Conservation (phyloP, 2,113 vertebrate genomes). For the Crotophaga sulcirostris region DNA sequence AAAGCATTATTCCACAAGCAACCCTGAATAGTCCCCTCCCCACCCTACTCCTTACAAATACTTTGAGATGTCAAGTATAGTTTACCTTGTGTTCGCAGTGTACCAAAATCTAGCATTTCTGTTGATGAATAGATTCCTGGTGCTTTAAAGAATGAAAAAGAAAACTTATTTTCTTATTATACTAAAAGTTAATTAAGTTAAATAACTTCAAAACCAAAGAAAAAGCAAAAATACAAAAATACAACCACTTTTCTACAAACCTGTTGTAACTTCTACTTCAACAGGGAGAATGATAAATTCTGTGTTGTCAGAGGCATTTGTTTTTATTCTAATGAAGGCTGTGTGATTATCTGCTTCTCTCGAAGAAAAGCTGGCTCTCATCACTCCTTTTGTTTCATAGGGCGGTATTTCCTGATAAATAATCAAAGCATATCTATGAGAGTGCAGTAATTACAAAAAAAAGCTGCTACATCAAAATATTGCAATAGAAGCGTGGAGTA, state of each 20-base stretch:
- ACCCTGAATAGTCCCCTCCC: background rate
- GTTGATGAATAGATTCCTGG: slow-evolving; percentile 87
- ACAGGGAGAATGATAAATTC: slow-evolving; percentile 97
- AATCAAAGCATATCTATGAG: slow-evolving; percentile 1
- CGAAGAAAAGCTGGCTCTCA: slow-evolving; percentile 98
- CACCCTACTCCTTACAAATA: background rate
- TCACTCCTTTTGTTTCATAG: slow-evolving; percentile 98
- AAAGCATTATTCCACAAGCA: background rate
- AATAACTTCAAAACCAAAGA: background rate
- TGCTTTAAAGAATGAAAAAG: slow-evolving; percentile 50
- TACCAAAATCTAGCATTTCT: slow-evolving; percentile 99
- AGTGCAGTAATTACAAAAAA: background rate
- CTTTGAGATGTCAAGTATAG: background rate
- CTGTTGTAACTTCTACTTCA: slow-evolving; percentile 97
- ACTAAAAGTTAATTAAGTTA: background rate
- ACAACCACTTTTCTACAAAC: slow-evolving; percentile 66
- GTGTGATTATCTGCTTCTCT: slow-evolving; percentile 98
- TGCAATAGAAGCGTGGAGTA: background rate
- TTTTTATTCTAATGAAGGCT: slow-evolving; percentile 97
- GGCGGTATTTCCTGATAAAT: slow-evolving; percentile 92
- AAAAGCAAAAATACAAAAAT: background rate
- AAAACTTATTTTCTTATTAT: background rate
- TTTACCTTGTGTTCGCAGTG: slow-evolving; percentile 92
- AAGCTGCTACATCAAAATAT: background rate
- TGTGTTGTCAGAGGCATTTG: slow-evolving; percentile 90